Evolutionary conservation across 2,888 invertebrate species (phyloP).

Genomic region (Hydroisotoma schaefferi): DNA sequence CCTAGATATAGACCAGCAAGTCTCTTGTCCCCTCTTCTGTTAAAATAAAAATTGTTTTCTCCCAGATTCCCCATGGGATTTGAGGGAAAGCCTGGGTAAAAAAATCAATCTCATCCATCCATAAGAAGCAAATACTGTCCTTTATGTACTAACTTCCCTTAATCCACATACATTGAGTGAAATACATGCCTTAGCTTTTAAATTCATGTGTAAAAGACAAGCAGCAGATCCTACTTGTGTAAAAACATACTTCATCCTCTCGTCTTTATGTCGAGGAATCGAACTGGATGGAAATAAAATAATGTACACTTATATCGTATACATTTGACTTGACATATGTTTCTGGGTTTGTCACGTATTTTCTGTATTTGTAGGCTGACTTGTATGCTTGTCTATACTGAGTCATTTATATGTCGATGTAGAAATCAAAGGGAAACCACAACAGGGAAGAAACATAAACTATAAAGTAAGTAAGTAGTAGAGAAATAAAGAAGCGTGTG

Average conservation of each 20-base stretch:
- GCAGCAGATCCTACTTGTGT: too few species aligned
- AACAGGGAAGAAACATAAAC: constrained; percentile 31
- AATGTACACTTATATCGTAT: neutral
- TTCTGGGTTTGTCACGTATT: too few species aligned
- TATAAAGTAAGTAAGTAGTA: too few species aligned
- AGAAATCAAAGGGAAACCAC: constrained; percentile 16
- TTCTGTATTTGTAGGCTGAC: too few species aligned
- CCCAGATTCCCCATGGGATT: constrained; percentile 14
- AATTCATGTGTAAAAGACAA: too few species aligned
- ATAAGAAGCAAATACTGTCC: constrained; percentile 11
- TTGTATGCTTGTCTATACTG: too few species aligned
- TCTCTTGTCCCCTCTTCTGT: neutral
- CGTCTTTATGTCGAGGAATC: constrained; percentile 6
- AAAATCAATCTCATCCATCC: constrained; percentile 15
- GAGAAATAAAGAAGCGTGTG: too few species aligned
- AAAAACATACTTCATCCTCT: too few species aligned
- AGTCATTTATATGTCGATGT: constrained; percentile 4
- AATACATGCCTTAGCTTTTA: too few species aligned
- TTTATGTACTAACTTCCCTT: constrained; percentile 8
- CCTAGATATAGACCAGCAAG: neutral
- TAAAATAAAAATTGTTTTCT: constrained; percentile 12
- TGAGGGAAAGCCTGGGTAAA: constrained; percentile 9
- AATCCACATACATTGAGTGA: too few species aligned
- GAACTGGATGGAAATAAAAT: too few species aligned
- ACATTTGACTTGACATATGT: too few species aligned